Conservation (phyloP, 2,888 invertebrate genomes). For the Luperina testacea region DNA sequence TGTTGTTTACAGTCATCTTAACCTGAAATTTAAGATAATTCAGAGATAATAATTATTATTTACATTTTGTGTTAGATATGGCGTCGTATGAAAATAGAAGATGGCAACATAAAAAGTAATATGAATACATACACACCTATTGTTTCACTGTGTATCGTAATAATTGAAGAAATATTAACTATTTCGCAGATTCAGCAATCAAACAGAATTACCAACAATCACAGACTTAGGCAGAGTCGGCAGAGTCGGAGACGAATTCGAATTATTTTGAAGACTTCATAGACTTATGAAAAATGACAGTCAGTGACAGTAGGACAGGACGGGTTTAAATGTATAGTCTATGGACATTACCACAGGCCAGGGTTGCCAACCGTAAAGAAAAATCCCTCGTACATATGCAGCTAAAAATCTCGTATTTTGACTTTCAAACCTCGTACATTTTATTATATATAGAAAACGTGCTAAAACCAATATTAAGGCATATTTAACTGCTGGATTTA, state of each 20-base stretch:
- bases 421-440: too few species aligned
- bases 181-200: background rate
- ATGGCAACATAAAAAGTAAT: background rate
- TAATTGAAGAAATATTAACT: background rate
- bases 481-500: too few species aligned
- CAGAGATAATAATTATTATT: background rate
- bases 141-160: background rate
- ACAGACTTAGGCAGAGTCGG: background rate
- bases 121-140: slow-evolving; percentile 12
- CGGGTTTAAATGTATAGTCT: too few species aligned
- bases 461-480: too few species aligned
- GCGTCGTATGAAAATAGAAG: background rate
- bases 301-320: background rate
- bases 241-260: too few species aligned
- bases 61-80: background rate
- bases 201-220: slow-evolving; percentile 6
- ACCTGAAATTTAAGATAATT: slow-evolving; percentile 42
- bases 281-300: background rate
- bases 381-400: too few species aligned
- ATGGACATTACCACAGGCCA: too few species aligned
- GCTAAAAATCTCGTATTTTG: too few species aligned
- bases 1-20: slow-evolving; percentile 87
- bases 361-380: too few species aligned
- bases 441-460: too few species aligned
- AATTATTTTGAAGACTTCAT: too few species aligned